Base-by-base conservation (phyloP, 2,113 vertebrate species). In the Pongo abelii region DNA sequence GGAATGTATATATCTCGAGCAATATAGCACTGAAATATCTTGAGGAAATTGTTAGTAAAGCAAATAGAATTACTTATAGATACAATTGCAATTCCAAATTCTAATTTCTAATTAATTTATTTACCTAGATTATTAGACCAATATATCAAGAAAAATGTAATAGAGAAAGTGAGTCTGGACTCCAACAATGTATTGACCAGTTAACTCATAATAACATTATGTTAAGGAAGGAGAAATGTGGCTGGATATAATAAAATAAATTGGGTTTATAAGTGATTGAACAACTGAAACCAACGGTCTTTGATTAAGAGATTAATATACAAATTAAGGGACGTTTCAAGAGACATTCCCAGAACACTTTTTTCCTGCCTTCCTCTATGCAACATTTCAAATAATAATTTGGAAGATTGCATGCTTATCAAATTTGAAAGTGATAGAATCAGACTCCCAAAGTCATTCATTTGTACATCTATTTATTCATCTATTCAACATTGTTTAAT, bases 71-170 rank as follows among this genome's bases (percentile, higher is more conserved):
- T 85, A 22, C 18, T 12, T 22, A 3, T 74, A 91, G 48, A 69
- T 67, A 96, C 48, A 91, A 75, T 55, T 67, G 12, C 0, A n/a
- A 27, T 78, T 85, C 50, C 3, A 75, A 81, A 81, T 61, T 81
- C 6, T 32, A 89, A 80, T 92, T 89, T 89, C 25, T 83, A 74
- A 91, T 92, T 67, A 50, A 84, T 30, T 93, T 46, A 92, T 92
- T 86, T 78, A 85, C 16, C 38, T 78, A 18, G 57, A 57, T 81
- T 92, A 77, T 95, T 94, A 50, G 8, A 59, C 8, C 40, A 96
- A 89, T 92, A 61, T 40, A 80, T 91, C 64, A 79, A 75, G 85
- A 95, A 89, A 72, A 96, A 96, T 81, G n/a, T 20, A 95, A 50
- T 92, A 79, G 57, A 64, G 8, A 61, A 12, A 59, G 12, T 78